Conservation (phyloP, 2,113 vertebrate genomes). For the Archilochus colubris region DNA sequence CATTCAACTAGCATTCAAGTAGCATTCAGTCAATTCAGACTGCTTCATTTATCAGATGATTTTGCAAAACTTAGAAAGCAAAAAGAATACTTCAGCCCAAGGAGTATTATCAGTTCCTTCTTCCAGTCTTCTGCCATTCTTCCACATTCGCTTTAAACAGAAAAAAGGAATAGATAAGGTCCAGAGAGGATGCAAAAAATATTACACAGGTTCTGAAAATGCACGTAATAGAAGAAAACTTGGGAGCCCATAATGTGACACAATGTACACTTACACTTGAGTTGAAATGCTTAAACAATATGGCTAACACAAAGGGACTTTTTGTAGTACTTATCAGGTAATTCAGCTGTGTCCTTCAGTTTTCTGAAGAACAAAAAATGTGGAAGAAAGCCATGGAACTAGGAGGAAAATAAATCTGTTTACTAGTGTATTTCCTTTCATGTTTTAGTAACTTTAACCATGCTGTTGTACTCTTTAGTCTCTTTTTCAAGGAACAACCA, state of each 20-base stretch:
- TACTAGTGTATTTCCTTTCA: background rate
- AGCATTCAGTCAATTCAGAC: background rate
- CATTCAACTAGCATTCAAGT: background rate
- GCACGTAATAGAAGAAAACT: background rate
- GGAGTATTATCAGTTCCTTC: background rate
- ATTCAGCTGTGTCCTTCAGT: background rate
- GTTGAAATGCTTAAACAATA: background rate
- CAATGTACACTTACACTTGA: background rate
- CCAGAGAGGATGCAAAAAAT: background rate
- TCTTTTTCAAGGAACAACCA: background rate
- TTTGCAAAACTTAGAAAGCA: background rate
- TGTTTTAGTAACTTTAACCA: background rate
- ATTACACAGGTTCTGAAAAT: background rate
- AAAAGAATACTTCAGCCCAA: background rate
- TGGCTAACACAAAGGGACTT: background rate
- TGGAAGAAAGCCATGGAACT: background rate
- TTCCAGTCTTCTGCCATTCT: background rate
- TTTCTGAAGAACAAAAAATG: background rate
- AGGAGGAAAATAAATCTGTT: background rate
- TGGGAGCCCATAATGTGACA: background rate
- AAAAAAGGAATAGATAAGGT: background rate
- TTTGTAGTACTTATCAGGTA: background rate
- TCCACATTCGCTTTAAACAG: background rate
- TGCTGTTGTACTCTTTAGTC: background rate
- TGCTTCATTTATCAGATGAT: background rate